Evolutionary conservation across 1,140 invertebrate species (phyloP), one percentile per base, ranked within the genome.

Genomic region (Drosophila cardini): DNA sequence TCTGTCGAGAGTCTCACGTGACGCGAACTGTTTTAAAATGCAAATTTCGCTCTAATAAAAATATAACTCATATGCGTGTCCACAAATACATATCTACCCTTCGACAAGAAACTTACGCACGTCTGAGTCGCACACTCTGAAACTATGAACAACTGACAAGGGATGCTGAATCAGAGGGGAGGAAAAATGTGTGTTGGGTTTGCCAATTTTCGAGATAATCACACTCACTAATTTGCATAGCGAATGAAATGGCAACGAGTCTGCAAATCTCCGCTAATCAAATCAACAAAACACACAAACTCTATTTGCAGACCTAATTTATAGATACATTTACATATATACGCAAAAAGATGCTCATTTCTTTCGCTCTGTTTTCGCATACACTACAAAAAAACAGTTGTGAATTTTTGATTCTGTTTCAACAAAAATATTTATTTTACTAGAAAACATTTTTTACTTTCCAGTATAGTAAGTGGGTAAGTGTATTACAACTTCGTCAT

Each of bases 191-290:
- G 34, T 6, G 46, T 73, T 56, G 64, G 43, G 52, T 78, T 75
- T 86, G 75, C 71, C 82, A 81, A 86, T 81, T 86, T 86, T 72
- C 69, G 78, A 61, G 77, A 85, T 85, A 85, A 85, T 85, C 81
- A 85, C 77, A 74, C 58, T 78, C 16, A 74, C 77, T 85, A 85
- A 86, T 86, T 87, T 86, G 83, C 83, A 86, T 87, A 83, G 68
- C 64, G 61, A 74, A 64, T 65, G 55, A 64, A 70, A 64, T 67
- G 30, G 26, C 40, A 65, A 45, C 8, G 26, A 15, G 9, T 4
- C 75, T 64, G 50, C 75, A 83, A 83, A 83, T 78, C 71, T 78
- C 30, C 58, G 46, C 64, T 86, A 86, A 87, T 87, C 76, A 86
- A 82, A 87, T 87, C 79, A 82, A 50, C 34, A 57, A 67, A 70